A percentile compares a stretch with the other conserved stretches of the same genome.
phyloP scores from a whole-genome alignment of 1,140 invertebrate species.

The Micrasema minimum region DNA sequence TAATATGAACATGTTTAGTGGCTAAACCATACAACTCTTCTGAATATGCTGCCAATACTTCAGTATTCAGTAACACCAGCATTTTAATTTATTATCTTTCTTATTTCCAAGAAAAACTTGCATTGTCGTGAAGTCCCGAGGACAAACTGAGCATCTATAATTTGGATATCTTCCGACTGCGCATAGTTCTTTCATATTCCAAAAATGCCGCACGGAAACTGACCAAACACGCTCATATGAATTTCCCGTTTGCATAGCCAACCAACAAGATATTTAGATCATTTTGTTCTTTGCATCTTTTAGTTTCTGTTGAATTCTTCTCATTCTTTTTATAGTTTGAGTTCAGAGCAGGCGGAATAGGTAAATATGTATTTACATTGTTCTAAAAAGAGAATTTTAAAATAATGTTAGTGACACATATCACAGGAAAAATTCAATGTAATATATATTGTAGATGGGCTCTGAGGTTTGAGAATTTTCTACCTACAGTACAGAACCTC shows the following conservation, averaged over 20 bases:
- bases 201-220: constrained; percentile 82
- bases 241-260: constrained; percentile 80
- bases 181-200: constrained; percentile 69
- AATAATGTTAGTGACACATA: too few relatives aligned
- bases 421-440: too few relatives aligned
- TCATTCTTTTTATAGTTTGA: constrained; percentile 64
- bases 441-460: too few relatives aligned
- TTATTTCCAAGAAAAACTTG: constrained; percentile 68
- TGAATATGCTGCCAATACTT: constrained; percentile 73
- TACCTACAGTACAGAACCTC: too few relatives aligned
- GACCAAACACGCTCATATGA: constrained; percentile 84
- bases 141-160: constrained; percentile 71
- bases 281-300: constrained; percentile 75
- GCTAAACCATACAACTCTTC: constrained; percentile 77
- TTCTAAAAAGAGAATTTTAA: constrained; percentile 64
- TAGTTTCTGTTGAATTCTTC: constrained; percentile 69
- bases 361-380: constrained; percentile 67
- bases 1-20: constrained; percentile 77
- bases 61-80: constrained; percentile 72
- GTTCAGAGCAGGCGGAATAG: constrained; percentile 61
- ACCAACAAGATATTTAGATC: constrained; percentile 83
- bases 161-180: constrained; percentile 67
- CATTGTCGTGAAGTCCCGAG: constrained; percentile 70
- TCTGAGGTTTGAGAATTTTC: too few relatives aligned
- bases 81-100: constrained; percentile 64